Evolutionary conservation across 2,113 vertebrate genomes (phyloP).

Genomic region (Austrofundulus limnaeus): DNA sequence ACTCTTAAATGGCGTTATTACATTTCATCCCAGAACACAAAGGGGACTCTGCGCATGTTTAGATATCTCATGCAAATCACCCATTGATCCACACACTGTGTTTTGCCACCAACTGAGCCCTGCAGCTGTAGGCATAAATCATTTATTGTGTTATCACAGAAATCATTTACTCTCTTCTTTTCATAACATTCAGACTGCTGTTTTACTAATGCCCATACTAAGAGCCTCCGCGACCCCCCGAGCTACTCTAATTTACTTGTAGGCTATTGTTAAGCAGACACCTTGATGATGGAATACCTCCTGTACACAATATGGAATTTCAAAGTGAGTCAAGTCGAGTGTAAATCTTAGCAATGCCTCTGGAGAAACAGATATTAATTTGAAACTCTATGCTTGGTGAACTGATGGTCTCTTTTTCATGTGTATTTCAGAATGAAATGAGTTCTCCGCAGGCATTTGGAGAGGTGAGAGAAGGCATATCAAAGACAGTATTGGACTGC

Average conservation of each 20-base stretch:
- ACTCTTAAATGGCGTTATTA: constrained; percentile 46
- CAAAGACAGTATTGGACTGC: constrained; percentile 54
- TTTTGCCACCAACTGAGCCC: constrained; percentile 57
- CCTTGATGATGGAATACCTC: constrained; percentile 74
- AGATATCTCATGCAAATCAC: constrained; percentile 36
- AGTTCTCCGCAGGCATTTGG: constrained; percentile 65
- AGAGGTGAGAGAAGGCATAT: constrained; percentile 60
- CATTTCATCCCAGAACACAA: constrained; percentile 53
- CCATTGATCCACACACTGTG: constrained; percentile 55
- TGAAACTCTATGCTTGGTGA: constrained; percentile 68
- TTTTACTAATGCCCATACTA: constrained; percentile 62
- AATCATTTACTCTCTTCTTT: constrained; percentile 72
- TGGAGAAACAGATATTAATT: constrained; percentile 79
- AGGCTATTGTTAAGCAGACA: constrained; percentile 71
- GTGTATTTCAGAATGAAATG: constrained; percentile 72
- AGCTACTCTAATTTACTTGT: constrained; percentile 66
- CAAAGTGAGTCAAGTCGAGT: constrained; percentile 69
- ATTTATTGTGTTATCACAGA: constrained; percentile 63
- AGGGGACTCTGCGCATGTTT: constrained; percentile 48
- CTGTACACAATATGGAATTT: constrained; percentile 72
- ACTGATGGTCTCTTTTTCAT: constrained; percentile 65
- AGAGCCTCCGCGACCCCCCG: constrained; percentile 42
- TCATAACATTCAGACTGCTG: constrained; percentile 64
- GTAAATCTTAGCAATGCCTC: constrained; percentile 73
- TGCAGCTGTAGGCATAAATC: constrained; percentile 65